These are phyloP conservation scores for Synanthedon myopaeformis DNA, from an alignment of 2,888 invertebrate species.

Conservation along the genomic window DNA sequence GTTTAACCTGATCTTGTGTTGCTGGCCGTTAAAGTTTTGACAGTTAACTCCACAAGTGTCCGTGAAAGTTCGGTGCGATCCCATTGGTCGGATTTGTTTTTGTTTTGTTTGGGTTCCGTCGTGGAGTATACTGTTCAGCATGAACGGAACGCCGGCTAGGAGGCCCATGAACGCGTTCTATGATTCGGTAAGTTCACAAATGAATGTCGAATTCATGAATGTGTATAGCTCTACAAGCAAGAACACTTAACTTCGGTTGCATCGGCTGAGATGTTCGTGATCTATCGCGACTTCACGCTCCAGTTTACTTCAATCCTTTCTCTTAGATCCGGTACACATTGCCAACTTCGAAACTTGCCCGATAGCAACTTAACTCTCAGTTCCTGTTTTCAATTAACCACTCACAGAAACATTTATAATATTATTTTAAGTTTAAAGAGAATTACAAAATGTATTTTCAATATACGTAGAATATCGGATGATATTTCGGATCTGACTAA, in stretches of 20 bases:
- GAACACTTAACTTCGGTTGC: background rate
- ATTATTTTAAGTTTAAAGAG: too few relatives aligned
- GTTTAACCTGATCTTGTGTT: background rate
- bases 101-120: slow-evolving; percentile 15
- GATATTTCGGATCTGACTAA: too few relatives aligned
- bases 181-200: slow-evolving; percentile 42
- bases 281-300: background rate
- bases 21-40: slow-evolving; percentile 23
- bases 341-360: background rate
- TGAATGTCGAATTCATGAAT: background rate
- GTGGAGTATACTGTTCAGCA: slow-evolving; percentile 35
- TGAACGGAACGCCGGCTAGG: slow-evolving; percentile 63
- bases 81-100: slow-evolving; percentile 45
- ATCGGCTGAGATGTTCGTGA: background rate
- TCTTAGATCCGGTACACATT: background rate
- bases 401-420: too few relatives aligned
- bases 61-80: slow-evolving; percentile 56
- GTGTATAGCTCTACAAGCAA: background rate
- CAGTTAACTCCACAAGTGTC: slow-evolving; percentile 53
- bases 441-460: too few relatives aligned
- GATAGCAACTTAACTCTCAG: too few relatives aligned
- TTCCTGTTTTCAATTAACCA: too few relatives aligned
- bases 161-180: slow-evolving; percentile 63
- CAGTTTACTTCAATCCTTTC: background rate
- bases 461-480: too few relatives aligned